Base-by-base conservation (phyloP, 2,797 vertebrate species). In the Tokudaia tokunoshimensis region DNA sequence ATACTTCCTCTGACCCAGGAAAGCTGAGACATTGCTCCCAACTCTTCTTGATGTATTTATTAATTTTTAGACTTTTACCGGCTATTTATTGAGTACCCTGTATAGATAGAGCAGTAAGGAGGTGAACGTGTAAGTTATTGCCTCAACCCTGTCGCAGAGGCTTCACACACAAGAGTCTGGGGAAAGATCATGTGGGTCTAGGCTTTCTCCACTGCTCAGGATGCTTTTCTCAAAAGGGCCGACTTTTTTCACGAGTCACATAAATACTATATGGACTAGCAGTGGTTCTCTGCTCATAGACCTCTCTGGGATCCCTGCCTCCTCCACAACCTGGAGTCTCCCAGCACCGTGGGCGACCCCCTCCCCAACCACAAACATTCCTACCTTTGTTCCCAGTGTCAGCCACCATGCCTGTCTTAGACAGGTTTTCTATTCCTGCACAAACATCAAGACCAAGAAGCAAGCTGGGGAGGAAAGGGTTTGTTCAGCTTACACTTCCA, bases 81-180 rank as follows among this genome's bases (percentile, higher is more conserved):
- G 52, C 26, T 98, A 95, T 97, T 97, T 98, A 97, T 94, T 95
- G 94, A 80, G 61, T 80, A 22, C 15, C 44, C 95, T 92, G 65
- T 15, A 41, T n/a, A 44, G 57, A 81, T 31, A 44, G 92, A 78
- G 72, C 15, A 31, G 22, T 85, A 74, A 74, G 44, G 34, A 47
- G 63, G 57, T 1, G 29, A 83, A 65, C 47, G n/a, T 50, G 9
- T 57, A 84, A 86, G 44, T 98, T 55, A 89, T 52, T 63, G 50
- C 59, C 57, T 78, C 83, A 84, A 79, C 37, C 61, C 81, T 11
- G 47, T 52, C 63, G 55, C n/a, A 17, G 22, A 12, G 76, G 37
- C 52, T 89, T 17, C 59, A 29, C 19, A 47, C 26, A 52, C 26
- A 29, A 70, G 74, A 31, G 3, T 63, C 55, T 52, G 78, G 75